These are phyloP conservation scores for Silurus glanis DNA, from an alignment of 2,113 vertebrate species.

Conservation along the genomic window DNA sequence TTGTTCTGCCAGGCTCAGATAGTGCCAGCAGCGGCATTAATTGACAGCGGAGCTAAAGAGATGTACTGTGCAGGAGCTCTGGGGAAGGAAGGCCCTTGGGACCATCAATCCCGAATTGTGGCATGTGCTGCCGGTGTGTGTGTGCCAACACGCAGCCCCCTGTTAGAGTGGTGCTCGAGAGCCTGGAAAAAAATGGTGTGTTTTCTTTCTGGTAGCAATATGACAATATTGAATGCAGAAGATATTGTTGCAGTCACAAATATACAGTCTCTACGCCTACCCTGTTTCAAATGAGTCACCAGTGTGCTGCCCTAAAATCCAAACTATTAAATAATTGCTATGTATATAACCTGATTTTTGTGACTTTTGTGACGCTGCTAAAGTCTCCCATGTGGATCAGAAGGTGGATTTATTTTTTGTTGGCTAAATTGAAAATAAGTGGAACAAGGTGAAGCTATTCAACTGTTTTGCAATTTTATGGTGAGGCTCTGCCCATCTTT, in stretches of 20 bases:
- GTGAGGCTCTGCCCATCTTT: no score
- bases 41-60: constrained; percentile 49
- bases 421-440: not conserved
- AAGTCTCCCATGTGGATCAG: not conserved
- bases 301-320: not conserved
- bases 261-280: not conserved
- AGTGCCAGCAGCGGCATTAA: constrained; percentile 45
- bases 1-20: constrained; percentile 46
- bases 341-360: not conserved
- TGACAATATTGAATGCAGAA: not conserved
- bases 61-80: constrained; percentile 24
- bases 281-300: not conserved
- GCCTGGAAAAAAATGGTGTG: not conserved
- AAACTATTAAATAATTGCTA: not conserved
- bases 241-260: not conserved
- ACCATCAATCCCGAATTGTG: constrained; percentile 27
- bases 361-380: not conserved
- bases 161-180: not conserved
- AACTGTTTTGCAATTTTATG: no score
- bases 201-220: not conserved
- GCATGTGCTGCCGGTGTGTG: not conserved
- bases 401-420: not conserved
- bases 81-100: constrained; percentile 18
- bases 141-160: not conserved
- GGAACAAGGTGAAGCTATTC: not conserved